A percentile compares a stretch with the other conserved stretches of the same genome.
These are phyloP conservation scores for Eudemis profundana DNA, from an alignment of 2,888 invertebrate genomes.

Conservation along the genomic window DNA sequence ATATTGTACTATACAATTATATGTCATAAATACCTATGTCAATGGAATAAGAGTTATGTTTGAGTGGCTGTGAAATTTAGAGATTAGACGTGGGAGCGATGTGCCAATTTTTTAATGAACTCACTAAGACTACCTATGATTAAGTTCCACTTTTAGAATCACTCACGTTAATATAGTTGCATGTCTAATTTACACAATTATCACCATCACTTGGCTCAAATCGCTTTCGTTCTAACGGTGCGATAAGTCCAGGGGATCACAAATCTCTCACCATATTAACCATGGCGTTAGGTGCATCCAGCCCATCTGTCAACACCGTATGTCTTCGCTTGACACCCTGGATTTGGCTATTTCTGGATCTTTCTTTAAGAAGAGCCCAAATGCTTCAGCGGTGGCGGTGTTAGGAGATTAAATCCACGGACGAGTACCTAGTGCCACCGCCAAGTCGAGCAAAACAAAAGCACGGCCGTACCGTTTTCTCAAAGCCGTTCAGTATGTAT, in stretches of 20 bases:
- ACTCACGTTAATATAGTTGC: too few species aligned
- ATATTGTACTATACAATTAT: not conserved
- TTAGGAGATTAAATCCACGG: too few species aligned
- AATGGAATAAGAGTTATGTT: not conserved
- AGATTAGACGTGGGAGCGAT: conserved; percentile 21
- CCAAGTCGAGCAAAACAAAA: too few species aligned
- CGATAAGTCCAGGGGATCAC: conserved; percentile 2
- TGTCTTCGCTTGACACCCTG: conserved; percentile 20
- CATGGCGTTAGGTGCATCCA: not conserved
- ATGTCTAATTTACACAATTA: too few species aligned
- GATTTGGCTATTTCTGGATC: conserved; percentile 13
- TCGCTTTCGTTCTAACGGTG: too few species aligned
- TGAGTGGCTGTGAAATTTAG: not conserved
- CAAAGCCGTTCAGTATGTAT: too few species aligned
- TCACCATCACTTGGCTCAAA: too few species aligned
- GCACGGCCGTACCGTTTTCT: too few species aligned
- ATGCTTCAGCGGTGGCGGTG: not conserved
- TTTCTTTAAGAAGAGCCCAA: not conserved
- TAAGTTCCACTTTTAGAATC: too few species aligned
- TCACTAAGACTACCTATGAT: not conserved
- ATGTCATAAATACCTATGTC: not conserved
- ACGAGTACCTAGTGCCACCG: too few species aligned
- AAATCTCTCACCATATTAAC: conserved; percentile 36
- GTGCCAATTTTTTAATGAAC: conserved; percentile 29
- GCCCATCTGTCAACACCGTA: conserved; percentile 29